A percentile compares a stretch with the other conserved stretches of the same genome.
Evolutionary conservation across 2,888 invertebrate species (phyloP).

Genomic region (Periphyllus acericola): DNA sequence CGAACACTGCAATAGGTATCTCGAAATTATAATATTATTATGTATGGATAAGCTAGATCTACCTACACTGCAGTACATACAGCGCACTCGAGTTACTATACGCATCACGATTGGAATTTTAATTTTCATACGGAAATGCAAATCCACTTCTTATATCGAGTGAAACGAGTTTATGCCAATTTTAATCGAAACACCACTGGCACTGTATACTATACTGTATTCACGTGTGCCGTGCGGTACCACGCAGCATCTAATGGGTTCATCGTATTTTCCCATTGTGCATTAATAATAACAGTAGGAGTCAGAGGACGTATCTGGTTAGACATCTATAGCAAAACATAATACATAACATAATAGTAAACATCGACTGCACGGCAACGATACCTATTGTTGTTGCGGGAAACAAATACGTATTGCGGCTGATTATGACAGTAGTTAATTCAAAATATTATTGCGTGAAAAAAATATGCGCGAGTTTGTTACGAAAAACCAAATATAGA

Average conservation of each 20-base stretch:
- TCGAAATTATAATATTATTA: not conserved
- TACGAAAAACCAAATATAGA: not conserved
- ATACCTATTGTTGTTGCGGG: not conserved
- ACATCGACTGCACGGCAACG: not conserved
- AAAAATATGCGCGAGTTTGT: not conserved
- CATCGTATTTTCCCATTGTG: not conserved
- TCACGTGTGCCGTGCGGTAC: not conserved
- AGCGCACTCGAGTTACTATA: not conserved
- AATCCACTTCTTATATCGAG: not conserved
- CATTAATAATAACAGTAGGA: conserved; percentile 3
- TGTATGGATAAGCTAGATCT: not conserved
- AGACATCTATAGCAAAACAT: not conserved
- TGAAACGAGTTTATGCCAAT: conserved; percentile 10
- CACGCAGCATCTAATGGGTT: conserved; percentile 5
- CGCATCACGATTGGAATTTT: not conserved
- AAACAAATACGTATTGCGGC: not conserved
- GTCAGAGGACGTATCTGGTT: not conserved
- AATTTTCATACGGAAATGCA: conserved; percentile 1
- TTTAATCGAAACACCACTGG: not conserved
- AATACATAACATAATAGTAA: conserved; percentile 16
- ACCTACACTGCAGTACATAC: not conserved
- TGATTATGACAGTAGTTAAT: not conserved
- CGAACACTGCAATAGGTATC: not conserved
- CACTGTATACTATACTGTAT: not conserved
- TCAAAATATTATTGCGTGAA: not conserved